These are phyloP conservation scores for Kryptolebias ocellatus DNA, from an alignment of 2,797 vertebrate genomes.

Conservation along the genomic window DNA sequence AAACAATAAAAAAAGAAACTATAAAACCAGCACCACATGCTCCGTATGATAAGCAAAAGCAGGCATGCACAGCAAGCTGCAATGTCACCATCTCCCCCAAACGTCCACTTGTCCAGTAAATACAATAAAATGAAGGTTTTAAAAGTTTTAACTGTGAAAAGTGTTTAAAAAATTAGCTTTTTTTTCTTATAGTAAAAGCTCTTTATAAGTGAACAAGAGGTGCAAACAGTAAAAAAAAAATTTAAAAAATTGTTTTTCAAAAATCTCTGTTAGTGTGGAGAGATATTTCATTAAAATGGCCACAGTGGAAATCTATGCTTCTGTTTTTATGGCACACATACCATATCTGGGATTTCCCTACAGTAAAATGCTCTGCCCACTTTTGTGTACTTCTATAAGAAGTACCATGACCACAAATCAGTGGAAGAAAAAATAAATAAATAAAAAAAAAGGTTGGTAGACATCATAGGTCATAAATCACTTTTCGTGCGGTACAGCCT, in stretches of 20 bases:
- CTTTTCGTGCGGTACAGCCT: slow-evolving; percentile 13
- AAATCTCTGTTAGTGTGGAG: not conserved
- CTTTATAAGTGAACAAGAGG: not conserved
- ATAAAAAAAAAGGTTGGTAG: slow-evolving; percentile 7
- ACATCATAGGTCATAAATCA: slow-evolving; percentile 43
- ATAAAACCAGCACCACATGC: no score
- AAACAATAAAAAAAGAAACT: no score
- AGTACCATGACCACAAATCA: slow-evolving; percentile 16
- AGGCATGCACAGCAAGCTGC: no score
- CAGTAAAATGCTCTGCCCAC: not conserved
- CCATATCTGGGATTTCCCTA: not conserved
- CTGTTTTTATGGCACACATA: not conserved
- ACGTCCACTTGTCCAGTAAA: no score
- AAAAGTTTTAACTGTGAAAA: not conserved
- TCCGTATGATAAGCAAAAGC: no score
- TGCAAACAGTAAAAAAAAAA: not conserved
- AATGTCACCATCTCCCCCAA: no score
- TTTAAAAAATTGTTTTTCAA: not conserved
- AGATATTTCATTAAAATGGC: not conserved
- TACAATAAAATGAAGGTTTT: no score
- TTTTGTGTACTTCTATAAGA: not conserved
- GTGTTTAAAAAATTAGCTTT: not conserved
- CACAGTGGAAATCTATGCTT: not conserved
- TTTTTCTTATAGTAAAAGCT: no score
- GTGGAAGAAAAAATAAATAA: not conserved